Conservation (phyloP, 1,140 invertebrate genomes). For the Coelopa frigida region DNA sequence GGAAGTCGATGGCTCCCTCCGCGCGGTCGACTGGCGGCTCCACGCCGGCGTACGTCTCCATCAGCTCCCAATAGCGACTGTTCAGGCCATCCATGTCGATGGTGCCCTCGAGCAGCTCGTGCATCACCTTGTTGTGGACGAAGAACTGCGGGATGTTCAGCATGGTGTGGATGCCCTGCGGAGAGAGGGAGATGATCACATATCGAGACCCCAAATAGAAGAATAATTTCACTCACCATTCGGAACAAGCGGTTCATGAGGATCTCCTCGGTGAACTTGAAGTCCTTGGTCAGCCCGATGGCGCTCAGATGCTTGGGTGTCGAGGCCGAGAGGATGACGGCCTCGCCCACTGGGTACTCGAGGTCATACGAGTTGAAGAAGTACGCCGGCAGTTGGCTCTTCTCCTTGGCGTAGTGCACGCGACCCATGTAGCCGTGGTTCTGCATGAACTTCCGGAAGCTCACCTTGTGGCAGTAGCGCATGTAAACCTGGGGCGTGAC, state of each 20-base stretch:
- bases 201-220: not conserved
- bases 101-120: slow-evolving; percentile 30
- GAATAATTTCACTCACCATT: slow-evolving; percentile 38
- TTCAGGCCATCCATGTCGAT: slow-evolving; percentile 48
- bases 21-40: slow-evolving; percentile 49
- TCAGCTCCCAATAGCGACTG: slow-evolving; percentile 52
- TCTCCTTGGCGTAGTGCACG: slow-evolving; percentile 65
- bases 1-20: slow-evolving; percentile 55
- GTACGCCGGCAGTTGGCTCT: slow-evolving; percentile 50
- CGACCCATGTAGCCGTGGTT: slow-evolving; percentile 73
- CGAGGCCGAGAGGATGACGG: slow-evolving; percentile 55
- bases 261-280: slow-evolving; percentile 23
- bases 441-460: slow-evolving; percentile 37
- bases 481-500: slow-evolving; percentile 31
- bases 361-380: slow-evolving; percentile 52
- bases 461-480: slow-evolving; percentile 39
- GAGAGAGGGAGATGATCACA: not conserved
- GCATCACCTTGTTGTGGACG: slow-evolving; percentile 38
- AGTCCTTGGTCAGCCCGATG: slow-evolving; percentile 22
- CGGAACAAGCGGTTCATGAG: slow-evolving; percentile 48
- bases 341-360: slow-evolving; percentile 65
- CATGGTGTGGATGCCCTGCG: slow-evolving; percentile 34
- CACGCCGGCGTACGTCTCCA: slow-evolving; percentile 53
- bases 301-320: slow-evolving; percentile 51
- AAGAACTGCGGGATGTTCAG: slow-evolving; percentile 35